Base-by-base conservation (phyloP, 2,113 vertebrate species). In the Chitala chitala region DNA sequence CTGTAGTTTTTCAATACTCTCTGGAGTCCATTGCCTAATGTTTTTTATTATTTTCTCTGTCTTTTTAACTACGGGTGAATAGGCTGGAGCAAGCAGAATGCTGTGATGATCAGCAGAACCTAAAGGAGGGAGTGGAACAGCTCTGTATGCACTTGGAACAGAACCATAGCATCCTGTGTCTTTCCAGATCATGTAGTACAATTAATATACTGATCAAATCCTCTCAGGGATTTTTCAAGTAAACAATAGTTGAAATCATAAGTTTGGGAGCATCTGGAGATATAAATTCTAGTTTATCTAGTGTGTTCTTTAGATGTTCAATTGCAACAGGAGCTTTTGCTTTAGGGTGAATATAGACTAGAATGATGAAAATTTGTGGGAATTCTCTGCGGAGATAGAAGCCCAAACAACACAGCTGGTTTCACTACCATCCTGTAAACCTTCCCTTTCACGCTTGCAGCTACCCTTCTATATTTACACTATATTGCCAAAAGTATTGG, bases 251-350 rank as follows among this genome's bases (percentile, higher is more conserved):
- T n/a, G n/a, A n/a, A n/a, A n/a, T n/a, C n/a, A 70, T 51, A 15
- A 54, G 33, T 17, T 51, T 31, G 29, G 69, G 69, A 31, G 46
- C 6, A 70, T 70, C n/a, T n/a, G n/a, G 17, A 46, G 17, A 29
- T 54, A 44, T 46, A 70, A 24, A 50, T 70, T 70, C 24, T 70
- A n/a, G n/a, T n/a, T n/a, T n/a, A n/a, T n/a, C 31, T 51, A 7
- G 24, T 9, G 50, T 26, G n/a, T 50, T 70, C 24, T 3, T 31
- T 31, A 70, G 31, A 12, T 50, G 24, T 26, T 70, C 26, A 26
- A 7, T 71, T 24, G 69, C 69, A 53, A 17, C 31, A 29, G 48
- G 29, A 33, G 33, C 12, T 29, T 71, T 54, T 17, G 69, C 69
- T 6, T 8, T 1, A 3, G 69, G 31, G 50, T 55, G 69, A 29